These are phyloP conservation scores for Pocota personata DNA, from an alignment of 2,888 invertebrate species.

Conservation along the genomic window DNA sequence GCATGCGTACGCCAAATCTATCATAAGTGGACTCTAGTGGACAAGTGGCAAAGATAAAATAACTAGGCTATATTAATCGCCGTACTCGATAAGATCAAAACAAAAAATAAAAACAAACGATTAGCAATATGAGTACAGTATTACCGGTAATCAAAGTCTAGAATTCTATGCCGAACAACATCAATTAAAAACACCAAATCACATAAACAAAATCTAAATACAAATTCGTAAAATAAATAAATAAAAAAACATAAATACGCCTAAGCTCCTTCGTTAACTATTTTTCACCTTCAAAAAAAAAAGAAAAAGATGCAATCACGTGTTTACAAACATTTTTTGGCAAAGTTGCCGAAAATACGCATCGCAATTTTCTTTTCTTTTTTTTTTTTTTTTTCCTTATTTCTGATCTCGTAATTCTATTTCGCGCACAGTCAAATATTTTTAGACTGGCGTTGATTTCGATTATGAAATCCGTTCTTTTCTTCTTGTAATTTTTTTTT, in stretches of 20 bases:
- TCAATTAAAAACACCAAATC: neutral
- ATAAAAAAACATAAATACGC: neutral
- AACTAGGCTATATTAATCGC: neutral
- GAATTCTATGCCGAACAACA: neutral
- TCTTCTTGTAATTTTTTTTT: constrained; percentile 14
- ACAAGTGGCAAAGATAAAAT: neutral
- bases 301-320: constrained; percentile 57
- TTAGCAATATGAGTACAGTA: neutral
- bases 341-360: constrained; percentile 58
- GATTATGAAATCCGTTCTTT: constrained; percentile 67
- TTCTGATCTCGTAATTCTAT: constrained; percentile 70
- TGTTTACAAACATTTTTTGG: constrained; percentile 71
- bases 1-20: no score
- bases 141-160: no score
- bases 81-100: neutral
- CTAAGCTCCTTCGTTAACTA: neutral
- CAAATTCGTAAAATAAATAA: neutral
- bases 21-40: no score
- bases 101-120: neutral
- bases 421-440: constrained; percentile 68
- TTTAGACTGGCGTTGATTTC: constrained; percentile 69
- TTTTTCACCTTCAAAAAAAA: constrained; percentile 57
- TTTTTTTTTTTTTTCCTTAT: constrained; percentile 20
- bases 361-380: constrained; percentile 42
- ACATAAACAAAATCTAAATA: neutral